Conservation (phyloP, 2,113 vertebrate genomes). For the Gymnorhina tibicen region DNA sequence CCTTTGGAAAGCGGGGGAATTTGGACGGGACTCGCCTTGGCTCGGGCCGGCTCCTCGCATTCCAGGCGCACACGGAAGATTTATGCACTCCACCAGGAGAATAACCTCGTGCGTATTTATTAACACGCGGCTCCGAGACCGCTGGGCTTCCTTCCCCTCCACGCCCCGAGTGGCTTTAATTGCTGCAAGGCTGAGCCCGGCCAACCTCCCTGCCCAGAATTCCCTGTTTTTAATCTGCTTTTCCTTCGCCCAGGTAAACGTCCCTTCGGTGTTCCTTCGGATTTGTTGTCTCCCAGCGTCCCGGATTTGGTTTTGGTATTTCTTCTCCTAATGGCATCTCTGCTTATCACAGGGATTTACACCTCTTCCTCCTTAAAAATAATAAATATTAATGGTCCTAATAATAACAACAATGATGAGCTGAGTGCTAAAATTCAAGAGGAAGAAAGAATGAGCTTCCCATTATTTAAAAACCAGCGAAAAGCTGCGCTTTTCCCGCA, state of each 20-base stretch:
- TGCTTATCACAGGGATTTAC: not conserved
- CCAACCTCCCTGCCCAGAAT: not conserved
- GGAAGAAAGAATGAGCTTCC: not conserved
- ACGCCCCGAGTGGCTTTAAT: not conserved
- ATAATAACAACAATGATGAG: rapidly evolving
- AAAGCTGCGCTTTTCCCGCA: not conserved
- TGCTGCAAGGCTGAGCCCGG: not conserved
- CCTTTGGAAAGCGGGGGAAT: constrained; percentile 60
- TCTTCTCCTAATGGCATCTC: rapidly evolving
- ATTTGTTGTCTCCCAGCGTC: not conserved
- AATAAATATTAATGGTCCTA: not conserved
- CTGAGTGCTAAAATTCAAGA: not conserved
- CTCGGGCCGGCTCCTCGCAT: constrained; percentile 25
- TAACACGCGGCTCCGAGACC: not conserved
- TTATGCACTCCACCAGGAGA: not conserved
- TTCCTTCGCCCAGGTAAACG: not conserved
- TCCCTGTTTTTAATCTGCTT: rapidly evolving
- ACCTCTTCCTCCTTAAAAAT: not conserved
- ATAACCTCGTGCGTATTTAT: not conserved
- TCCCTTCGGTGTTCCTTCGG: not conserved
- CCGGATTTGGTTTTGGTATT: not conserved
- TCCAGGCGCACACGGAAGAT: constrained; percentile 27
- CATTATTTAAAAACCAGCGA: not conserved
- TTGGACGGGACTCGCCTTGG: constrained; percentile 48
- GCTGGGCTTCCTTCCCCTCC: constrained; percentile 1